Evolutionary conservation across 1,140 invertebrate species (phyloP).

Genomic region (Drosophila subobscura): DNA sequence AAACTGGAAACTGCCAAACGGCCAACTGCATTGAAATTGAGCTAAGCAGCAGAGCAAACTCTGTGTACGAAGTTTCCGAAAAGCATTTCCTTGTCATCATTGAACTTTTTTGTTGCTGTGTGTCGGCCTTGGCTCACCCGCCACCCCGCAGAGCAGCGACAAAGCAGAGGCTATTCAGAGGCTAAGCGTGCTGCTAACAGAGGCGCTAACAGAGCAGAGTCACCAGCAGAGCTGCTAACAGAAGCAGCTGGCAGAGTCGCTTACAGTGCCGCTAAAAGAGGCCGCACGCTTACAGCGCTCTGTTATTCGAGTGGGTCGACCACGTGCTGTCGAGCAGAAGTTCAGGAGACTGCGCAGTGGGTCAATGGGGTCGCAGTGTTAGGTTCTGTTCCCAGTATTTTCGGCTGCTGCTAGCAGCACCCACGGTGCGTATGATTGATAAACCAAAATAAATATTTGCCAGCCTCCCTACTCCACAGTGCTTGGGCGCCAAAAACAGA

Average conservation of each 20-base stretch:
- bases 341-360: slow-evolving; percentile 60
- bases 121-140: slow-evolving; percentile 2
- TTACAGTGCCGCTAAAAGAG: no score
- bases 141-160: slow-evolving; percentile 28
- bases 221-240: no score
- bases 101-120: slow-evolving; percentile 51
- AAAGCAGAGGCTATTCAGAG: background rate
- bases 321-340: slow-evolving; percentile 63
- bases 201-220: no score
- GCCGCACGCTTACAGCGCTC: slow-evolving; percentile 7
- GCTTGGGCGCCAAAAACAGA: slow-evolving; percentile 34
- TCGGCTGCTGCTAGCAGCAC: background rate
- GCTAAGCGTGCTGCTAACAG: no score
- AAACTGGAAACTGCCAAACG: background rate
- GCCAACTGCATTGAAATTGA: slow-evolving; percentile 43
- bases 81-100: slow-evolving; percentile 75
- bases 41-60: slow-evolving; percentile 36
- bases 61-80: slow-evolving; percentile 64
- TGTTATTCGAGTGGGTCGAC: slow-evolving; percentile 29
- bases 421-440: slow-evolving; percentile 79
- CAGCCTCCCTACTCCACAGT: slow-evolving; percentile 70
- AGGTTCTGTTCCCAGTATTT: slow-evolving; percentile 73
- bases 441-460: slow-evolving; percentile 81
- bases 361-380: background rate
- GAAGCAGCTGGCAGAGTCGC: no score